Evolutionary conservation across 2,113 vertebrate genomes (phyloP).

Genomic region (Poeciliopsis turrubarensis): DNA sequence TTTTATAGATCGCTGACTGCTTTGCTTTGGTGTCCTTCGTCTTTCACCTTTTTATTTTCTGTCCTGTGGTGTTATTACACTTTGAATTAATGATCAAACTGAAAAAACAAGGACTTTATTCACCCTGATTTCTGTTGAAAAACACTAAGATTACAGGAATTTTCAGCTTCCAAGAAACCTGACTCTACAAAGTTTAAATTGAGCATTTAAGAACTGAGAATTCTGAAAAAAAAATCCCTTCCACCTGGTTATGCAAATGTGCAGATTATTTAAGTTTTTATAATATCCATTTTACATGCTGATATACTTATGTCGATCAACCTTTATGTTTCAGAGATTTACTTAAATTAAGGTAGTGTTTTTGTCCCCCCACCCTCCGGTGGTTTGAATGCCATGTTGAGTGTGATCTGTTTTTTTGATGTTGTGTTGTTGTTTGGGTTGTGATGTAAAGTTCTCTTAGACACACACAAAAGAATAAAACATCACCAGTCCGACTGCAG

Average conservation of each 20-base stretch:
- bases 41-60: slow-evolving; percentile 15
- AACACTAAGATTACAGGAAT: neutral
- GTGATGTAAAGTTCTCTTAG: too few species aligned
- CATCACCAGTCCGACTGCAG: neutral
- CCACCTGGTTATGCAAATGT: neutral
- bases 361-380: too few species aligned
- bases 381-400: too few species aligned
- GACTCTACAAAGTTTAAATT: neutral
- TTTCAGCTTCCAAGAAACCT: neutral
- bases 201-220: neutral
- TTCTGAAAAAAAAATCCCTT: neutral
- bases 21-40: slow-evolving; percentile 40
- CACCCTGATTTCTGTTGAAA: neutral
- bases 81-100: slow-evolving; percentile 6
- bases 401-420: neutral
- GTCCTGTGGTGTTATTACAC: neutral
- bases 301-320: too few species aligned
- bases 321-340: neutral
- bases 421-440: neutral
- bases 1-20: slow-evolving; percentile 48
- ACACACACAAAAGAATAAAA: too few species aligned
- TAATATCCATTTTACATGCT: too few species aligned
- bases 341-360: too few species aligned
- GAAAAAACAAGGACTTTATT: neutral
- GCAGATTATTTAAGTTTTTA: neutral